These are phyloP conservation scores for Piaya cayana DNA, from an alignment of 2,113 vertebrate genomes.

Conservation along the genomic window DNA sequence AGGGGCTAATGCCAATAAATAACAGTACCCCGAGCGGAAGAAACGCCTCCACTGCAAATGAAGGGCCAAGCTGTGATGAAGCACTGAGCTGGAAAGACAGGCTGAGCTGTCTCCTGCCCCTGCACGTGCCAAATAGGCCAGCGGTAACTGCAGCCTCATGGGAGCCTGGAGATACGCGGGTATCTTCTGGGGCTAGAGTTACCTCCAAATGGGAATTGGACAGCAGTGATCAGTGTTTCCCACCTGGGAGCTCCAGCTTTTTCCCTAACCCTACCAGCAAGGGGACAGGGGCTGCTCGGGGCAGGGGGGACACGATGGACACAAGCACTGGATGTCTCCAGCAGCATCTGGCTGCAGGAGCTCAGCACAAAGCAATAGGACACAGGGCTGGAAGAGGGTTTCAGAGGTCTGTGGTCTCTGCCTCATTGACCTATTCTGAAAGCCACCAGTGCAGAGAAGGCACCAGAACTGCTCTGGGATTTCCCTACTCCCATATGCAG, in stretches of 20 bases:
- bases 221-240: accelerated
- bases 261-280: not conserved
- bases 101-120: not conserved
- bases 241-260: not conserved
- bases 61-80: not conserved
- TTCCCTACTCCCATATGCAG: not conserved
- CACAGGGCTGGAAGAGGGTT: not conserved
- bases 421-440: not conserved
- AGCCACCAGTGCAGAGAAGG: not conserved
- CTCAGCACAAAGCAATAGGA: not conserved
- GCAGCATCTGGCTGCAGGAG: not conserved
- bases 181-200: not conserved
- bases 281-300: not conserved
- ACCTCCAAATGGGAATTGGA: accelerated
- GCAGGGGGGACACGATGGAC: accelerated
- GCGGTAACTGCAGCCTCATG: not conserved
- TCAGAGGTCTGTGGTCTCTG: not conserved
- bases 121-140: not conserved
- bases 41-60: not conserved
- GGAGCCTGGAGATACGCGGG: accelerated
- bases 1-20: not conserved
- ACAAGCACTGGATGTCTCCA: not conserved
- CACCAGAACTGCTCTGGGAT: not conserved
- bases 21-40: not conserved
- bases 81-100: not conserved